phyloP scores from a whole-genome alignment of 2,797 vertebrate species.

The Urophycis tenuis region DNA sequence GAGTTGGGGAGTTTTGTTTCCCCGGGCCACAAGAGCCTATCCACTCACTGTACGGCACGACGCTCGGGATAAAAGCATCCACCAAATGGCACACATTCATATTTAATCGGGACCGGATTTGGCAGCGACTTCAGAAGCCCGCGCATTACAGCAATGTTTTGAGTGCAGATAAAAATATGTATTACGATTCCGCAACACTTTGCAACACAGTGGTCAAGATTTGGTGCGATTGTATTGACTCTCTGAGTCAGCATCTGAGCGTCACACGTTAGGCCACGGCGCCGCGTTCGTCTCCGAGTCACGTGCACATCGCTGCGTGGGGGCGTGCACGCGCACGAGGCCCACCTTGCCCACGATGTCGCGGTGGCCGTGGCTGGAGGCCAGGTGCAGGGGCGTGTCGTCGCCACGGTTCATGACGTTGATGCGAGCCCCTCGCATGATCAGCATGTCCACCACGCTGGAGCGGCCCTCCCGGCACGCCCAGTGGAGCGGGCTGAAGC shows the following conservation, averaged over 20 bases:
- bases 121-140: background rate
- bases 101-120: background rate
- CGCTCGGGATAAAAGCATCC: background rate
- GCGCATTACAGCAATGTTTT: background rate
- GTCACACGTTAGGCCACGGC: too few species aligned
- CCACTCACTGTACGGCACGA: background rate
- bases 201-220: background rate
- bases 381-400: conserved; percentile 91
- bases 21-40: background rate
- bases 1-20: background rate
- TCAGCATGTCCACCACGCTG: conserved; percentile 94
- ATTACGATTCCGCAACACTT: background rate
- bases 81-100: background rate
- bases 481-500: conserved; percentile 97
- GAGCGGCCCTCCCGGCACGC: conserved; percentile 91
- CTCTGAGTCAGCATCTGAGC: too few species aligned
- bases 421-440: conserved; percentile 95
- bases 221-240: background rate
- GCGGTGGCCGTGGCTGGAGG: conserved; percentile 88
- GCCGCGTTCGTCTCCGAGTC: too few species aligned
- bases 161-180: background rate
- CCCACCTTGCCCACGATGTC: conserved; percentile 92
- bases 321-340: too few species aligned
- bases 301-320: too few species aligned
- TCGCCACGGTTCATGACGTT: conserved; percentile 97